Conservation (phyloP, 2,888 invertebrate genomes). For the Diarsia mendica region DNA sequence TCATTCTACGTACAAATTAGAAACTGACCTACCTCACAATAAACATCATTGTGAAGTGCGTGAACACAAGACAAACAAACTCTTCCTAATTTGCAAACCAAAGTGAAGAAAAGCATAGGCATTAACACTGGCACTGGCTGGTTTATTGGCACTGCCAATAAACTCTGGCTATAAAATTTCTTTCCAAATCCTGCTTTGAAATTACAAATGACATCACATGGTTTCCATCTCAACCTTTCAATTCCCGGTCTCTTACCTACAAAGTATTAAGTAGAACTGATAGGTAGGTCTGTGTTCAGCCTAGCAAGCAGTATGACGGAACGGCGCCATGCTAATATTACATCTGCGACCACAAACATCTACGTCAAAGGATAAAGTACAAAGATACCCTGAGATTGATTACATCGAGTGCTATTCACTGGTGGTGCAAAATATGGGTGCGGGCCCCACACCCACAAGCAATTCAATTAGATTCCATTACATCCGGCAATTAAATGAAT, state of each 20-base stretch:
- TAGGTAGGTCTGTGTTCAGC: constrained; percentile 19
- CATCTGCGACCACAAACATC: constrained; percentile 43
- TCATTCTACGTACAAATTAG: background rate
- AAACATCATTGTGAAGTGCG: background rate
- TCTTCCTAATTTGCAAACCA: constrained; percentile 4
- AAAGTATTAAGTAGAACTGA: background rate
- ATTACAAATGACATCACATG: background rate
- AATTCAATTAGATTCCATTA: constrained; percentile 32
- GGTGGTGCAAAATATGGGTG: constrained; percentile 40
- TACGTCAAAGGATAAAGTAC: constrained; percentile 47
- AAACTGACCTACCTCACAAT: background rate
- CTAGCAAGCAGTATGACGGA: constrained; percentile 41
- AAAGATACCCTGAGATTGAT: constrained; percentile 40
- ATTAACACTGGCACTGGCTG: no score
- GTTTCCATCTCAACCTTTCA: background rate
- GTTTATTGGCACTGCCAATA: background rate
- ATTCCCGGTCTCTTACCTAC: background rate
- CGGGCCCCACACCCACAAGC: constrained; percentile 41
- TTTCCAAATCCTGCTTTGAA: background rate
- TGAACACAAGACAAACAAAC: background rate
- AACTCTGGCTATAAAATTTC: background rate
- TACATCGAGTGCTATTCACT: constrained; percentile 41
- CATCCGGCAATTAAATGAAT: constrained; percentile 34
- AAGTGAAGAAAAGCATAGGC: background rate
- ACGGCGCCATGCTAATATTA: constrained; percentile 53